Evolutionary conservation across 2,113 vertebrate species (phyloP), one percentile per base, ranked within the genome.

Genomic region (Corythoichthys intestinalis): DNA sequence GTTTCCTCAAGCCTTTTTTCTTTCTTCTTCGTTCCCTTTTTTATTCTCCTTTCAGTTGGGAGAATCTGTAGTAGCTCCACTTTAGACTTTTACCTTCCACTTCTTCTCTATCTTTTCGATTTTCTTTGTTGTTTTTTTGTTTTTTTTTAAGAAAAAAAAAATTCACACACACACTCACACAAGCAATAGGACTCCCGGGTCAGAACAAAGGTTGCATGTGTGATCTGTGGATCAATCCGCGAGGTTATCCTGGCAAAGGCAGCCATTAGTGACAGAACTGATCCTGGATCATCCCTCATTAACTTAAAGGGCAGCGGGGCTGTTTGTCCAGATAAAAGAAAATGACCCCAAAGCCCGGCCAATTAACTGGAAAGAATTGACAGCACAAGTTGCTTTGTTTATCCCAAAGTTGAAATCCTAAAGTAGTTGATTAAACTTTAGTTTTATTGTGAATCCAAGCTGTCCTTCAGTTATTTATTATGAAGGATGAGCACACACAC

Each of bases 251-350:
- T 67, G 69, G 83, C 67, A 74, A 87, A 82, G 71, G 34, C 70
- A 82, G 79, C 79, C 67, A 84, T 87, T 88, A 83, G 82, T 83
- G 83, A 83, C 83, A 86, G 65, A 80, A 65, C 69, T 87, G 82
- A 87, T 86, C 83, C 85, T 14, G 81, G 83, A 87, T 88, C 83
- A 85, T 75, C 72, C 69, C 86, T 90, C 87, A 90, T 90, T 88
- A 87, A 88, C 83, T 86, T 70, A 83, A 87, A 87, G 86, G 82
- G 79, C 81, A 84, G 6, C 2, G 48, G 75, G 81, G 74, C 73
- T 73, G 80, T 86, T 85, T 86, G 86, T 83, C 85, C 85, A 84
- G 80, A 85, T 86, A 80, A 86, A 85, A 82, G 65, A 79, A 78
- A 58, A 66, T 82, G 75, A 89, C 87, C 81, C 73, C 66, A 80